Evolutionary conservation across 2,888 invertebrate species (phyloP), one percentile per base, ranked within the genome.

Genomic region (Bimastos eiseni): DNA sequence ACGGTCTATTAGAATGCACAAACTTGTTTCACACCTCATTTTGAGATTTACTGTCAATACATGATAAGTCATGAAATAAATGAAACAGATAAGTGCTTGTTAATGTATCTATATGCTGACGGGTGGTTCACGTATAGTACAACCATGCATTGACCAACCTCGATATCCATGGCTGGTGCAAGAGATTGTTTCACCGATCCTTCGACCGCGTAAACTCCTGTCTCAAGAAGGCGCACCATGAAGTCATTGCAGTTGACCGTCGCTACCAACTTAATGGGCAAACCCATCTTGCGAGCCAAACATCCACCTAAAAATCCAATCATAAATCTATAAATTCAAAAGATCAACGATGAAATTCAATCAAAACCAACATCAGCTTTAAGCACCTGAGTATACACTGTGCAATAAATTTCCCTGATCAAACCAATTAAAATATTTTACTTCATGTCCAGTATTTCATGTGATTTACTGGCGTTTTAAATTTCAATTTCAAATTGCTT

Each of bases 141-240:
- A 49, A 1, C 49, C 49, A 70, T 70, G 70, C 0, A 17, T 70
- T 11, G 70, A 70, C 70, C 8, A 24, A 94, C 95, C 93, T 95
- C 94, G 91, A 96, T 95, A 92, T 95, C 95, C 95, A 96, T 96
- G 1, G 96, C 95, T 34, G 95, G 94, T 6, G 95, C 95, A 21
- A 95, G 93, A 1, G 95, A 95, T 13, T 92, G 92, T 11, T 92
- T 92, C 0, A 95, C 94, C 2, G 88, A 88, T 1, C 90, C 91
- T 1, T 93, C 92, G n/a, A 93, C 91, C 24, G 93, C 93, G 90
- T 94, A 94, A 88, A 94, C 93, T 19, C 95, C 95, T 33, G 92
- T 92, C 38, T 92, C 92, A 36, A 96, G 89, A 5, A 95, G 93
- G 34, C 94, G 92, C 33, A 94, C 93, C 55, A 95, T 94, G 88